Evolutionary conservation across 2,888 invertebrate species (phyloP), one percentile per base, ranked within the genome.

Genomic region (Pammene aurita): DNA sequence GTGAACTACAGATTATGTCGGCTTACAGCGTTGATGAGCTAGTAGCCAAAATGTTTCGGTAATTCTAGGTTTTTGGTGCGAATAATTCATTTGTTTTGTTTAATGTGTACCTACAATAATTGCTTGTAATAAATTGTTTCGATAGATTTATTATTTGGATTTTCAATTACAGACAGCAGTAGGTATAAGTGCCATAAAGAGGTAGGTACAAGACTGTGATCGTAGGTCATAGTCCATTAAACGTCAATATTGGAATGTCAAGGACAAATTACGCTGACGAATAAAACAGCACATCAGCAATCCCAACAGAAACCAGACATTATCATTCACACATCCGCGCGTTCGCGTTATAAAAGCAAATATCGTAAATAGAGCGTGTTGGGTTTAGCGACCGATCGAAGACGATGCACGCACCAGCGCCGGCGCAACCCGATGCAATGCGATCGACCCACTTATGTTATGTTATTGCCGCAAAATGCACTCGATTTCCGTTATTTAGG

Each of bases 341-440:
- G 35, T 71, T 69, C 65, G 60, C 54, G 69, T 65, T 65, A 41
- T 48, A 77, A 77, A 77, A 76, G 74, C 71, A 74, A 79, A 78
- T 75, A 63, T 35, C 74, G 79, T 78, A 88, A 90, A 86, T 89
- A 87, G 89, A 91, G 88, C 89, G 87, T 90, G 87, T 16, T 79
- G 79, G 84, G 85, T 84, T 86, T 82, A 86, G 81, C 84, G 85
- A 83, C 79, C 82, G 84, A 84, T 88, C 86, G 83, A 84, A 85
- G 85, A 84, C 84, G 82, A 75, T 82, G 81, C 80, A 86, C 87
- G 89, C 88, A 83, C 80, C 84, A 85, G 77, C 72, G 70, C 68
- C 74, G 74, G 75, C 81, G 84, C 86, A 85, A 85, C 82, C 80
- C 88, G 83, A 86, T 88, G 90, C 90, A 91, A 90, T 84, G 84